These are phyloP conservation scores for Vesta saturnalis DNA, from an alignment of 2,888 invertebrate species.

Conservation along the genomic window DNA sequence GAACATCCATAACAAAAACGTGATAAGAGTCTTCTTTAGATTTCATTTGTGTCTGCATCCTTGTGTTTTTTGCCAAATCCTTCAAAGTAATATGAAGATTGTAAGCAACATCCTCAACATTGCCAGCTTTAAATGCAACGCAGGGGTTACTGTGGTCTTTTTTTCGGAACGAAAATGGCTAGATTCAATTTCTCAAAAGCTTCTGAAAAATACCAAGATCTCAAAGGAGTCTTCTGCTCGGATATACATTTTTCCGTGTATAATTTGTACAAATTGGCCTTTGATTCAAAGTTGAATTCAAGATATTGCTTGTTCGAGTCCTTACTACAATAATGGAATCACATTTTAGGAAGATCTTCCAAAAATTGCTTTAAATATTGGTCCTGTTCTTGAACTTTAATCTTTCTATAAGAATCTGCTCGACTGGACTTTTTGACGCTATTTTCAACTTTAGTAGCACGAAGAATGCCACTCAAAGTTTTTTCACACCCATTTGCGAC, in stretches of 20 bases:
- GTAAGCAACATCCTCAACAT: conserved; percentile 20
- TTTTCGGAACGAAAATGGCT: conserved; percentile 27
- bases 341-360: conserved; percentile 3
- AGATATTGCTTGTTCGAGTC: conserved; percentile 15
- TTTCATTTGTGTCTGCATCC: conserved; percentile 2
- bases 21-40: neutral
- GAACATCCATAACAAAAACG: conserved; percentile 32
- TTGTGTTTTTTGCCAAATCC: conserved; percentile 11
- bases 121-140: conserved; percentile 28
- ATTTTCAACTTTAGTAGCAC: neutral
- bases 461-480: neutral
- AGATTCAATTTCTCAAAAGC: conserved; percentile 27
- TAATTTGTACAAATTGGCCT: conserved; percentile 23
- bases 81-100: conserved; percentile 9
- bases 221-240: conserved; percentile 20
- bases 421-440: neutral
- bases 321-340: conserved; percentile 9
- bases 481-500: conserved; percentile 3
- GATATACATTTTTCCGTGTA: conserved; percentile 19
- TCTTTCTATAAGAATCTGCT: neutral
- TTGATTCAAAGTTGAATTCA: conserved; percentile 22
- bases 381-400: neutral
- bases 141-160: conserved; percentile 32
- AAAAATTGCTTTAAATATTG: conserved; percentile 2
- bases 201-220: conserved; percentile 20